Evolutionary conservation across 2,888 invertebrate species (phyloP), one percentile per base, ranked within the genome.

Genomic region (Congeria kusceri): DNA sequence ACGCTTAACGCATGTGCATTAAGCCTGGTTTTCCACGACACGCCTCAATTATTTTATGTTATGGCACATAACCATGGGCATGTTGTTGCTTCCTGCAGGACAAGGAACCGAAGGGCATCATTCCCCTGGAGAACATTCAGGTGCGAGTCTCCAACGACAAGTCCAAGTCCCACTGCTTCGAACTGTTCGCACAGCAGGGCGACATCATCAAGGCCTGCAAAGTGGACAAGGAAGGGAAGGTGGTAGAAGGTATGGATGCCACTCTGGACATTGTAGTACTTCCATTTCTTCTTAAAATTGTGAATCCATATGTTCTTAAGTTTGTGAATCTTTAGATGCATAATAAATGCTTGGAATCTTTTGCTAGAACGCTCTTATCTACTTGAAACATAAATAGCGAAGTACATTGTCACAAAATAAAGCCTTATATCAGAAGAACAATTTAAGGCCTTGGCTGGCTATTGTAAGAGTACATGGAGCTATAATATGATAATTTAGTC

Each of bases 81-180:
- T 53, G 5, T 20, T 9, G 11, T 53, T 25, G 20, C 18, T 9
- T 23, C 18, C 76, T 82, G 7, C 83, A 94, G 94, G 99, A 99
- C 94, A 99, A 99, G 94, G 99, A 99, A 94, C 99, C 99, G 1
- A 95, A 99, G 85, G 99, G 99, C 70, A 99, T 99, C 93, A 99
- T 99, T 94, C 99, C 99, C 77, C 95, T 99, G 94, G 99, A 99
- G 95, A 99, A 99, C 95, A 98, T 99, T 20, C 93, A 94, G 77
- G 97, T 98, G 68, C 96, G 98, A 74, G 97, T 98, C 91, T 96
- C 97, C 73, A 77, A 83, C 49, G 86, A 96, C 87, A 98, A 98
- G 93, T 98, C 98, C 93, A 97, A 98, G 93, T 97, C 97, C 63
- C 96, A 98, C 94, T 98, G 98, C 94, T 97, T 99, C 93, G 99